Conservation (phyloP, 2,888 invertebrate genomes). For the Scelioninae gen. 2 region DNA sequence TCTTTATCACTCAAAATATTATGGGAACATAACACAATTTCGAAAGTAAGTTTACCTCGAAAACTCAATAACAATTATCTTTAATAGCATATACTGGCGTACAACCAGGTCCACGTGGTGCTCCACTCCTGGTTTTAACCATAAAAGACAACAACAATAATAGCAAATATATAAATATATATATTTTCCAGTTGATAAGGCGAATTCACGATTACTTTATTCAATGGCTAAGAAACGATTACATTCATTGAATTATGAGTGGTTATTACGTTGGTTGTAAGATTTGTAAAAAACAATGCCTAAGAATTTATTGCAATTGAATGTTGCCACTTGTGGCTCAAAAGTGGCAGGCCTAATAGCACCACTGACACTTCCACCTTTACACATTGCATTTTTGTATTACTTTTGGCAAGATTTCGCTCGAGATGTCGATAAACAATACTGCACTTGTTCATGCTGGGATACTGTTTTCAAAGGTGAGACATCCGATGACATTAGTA, state of each 20-base stretch:
- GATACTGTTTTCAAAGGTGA: conserved; percentile 86
- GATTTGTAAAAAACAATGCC: conserved; percentile 61
- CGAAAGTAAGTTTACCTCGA: no score
- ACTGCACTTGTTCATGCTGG: conserved; percentile 85
- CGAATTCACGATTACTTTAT: conserved; percentile 3
- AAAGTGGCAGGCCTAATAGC: conserved; percentile 71
- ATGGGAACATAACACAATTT: conserved; percentile 26
- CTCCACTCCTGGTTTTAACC: no score
- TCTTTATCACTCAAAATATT: no score
- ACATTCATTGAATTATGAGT: conserved; percentile 2
- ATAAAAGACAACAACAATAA: no score
- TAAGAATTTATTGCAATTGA: conserved; percentile 67
- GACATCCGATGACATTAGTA: no score
- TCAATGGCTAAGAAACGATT: background rate
- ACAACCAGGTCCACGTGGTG: no score
- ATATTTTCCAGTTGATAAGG: conserved; percentile 30
- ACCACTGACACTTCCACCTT: conserved; percentile 77
- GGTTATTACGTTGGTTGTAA: background rate
- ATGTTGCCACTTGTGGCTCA: conserved; percentile 69
- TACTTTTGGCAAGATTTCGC: conserved; percentile 83
- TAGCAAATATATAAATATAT: no score
- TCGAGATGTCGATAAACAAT: conserved; percentile 79
- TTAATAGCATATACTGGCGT: no score
- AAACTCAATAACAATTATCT: no score
- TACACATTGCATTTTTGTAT: conserved; percentile 80